A percentile compares a stretch with the other conserved stretches of the same genome.
phyloP scores from a whole-genome alignment of 2,797 vertebrate species.

The Xenops minutus region DNA sequence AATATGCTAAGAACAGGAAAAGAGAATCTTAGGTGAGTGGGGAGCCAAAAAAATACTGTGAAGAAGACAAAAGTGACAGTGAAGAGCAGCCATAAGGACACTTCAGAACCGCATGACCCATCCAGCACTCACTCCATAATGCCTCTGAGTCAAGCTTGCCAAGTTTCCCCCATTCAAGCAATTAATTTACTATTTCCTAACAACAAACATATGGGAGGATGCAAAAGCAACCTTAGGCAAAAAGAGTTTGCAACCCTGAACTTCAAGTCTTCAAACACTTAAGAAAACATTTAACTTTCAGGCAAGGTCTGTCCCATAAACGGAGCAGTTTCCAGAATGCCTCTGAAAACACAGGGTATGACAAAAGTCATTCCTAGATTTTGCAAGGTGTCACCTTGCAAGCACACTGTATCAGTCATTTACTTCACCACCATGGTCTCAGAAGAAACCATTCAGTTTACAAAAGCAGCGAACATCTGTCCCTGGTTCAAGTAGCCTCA shows the following conservation, averaged over 20 bases:
- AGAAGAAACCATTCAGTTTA: not conserved
- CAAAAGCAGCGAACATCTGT: not conserved
- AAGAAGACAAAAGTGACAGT: not conserved
- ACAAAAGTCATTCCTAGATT: not conserved
- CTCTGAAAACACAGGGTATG: not conserved
- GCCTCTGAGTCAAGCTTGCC: not conserved
- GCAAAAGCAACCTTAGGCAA: not conserved
- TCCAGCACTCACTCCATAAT: not conserved
- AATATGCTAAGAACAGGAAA: not conserved
- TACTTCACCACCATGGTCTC: not conserved
- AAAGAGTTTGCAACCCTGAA: not conserved
- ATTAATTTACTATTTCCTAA: not conserved
- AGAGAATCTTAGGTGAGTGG: not conserved
- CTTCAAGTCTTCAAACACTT: not conserved
- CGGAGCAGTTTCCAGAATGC: not conserved
- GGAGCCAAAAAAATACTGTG: not conserved
- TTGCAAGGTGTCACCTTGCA: not conserved
- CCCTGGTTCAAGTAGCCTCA: not conserved
- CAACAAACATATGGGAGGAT: not conserved
- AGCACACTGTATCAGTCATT: not conserved
- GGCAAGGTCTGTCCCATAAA: not conserved
- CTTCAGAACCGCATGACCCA: not conserved
- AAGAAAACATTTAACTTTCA: not conserved
- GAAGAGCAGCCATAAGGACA: not conserved
- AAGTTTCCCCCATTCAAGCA: not conserved